Evolutionary conservation across 2,797 vertebrate species (phyloP), one percentile per base, ranked within the genome.

Genomic region (Hydrocynus forskahlii): DNA sequence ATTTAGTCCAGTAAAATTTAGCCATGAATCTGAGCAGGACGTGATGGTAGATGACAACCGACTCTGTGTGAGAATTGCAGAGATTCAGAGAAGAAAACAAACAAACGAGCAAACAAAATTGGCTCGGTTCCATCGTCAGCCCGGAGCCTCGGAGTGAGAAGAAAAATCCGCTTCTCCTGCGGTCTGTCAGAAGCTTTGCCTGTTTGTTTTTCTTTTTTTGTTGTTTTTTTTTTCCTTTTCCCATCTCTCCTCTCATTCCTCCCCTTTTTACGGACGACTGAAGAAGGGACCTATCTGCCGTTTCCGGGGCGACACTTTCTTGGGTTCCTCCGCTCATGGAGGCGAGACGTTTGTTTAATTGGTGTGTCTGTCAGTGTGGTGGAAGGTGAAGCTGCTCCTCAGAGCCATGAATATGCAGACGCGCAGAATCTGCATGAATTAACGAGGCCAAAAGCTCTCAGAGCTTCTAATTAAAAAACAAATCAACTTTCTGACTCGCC

Each of bases 241-340:
- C 40, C 10, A 48, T 35, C 54, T 54, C 80, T 75, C 40, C 69
- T 54, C 25, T 66, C 7, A 21, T 76, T 77, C 62, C 67, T n/a
- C 29, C 29, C 76, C 14, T 21, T 63, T 80, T 81, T 88, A 55
- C 62, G 66, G 70, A 85, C 54, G 67, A 81, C 75, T 40, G 76
- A 78, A 68, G 35, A 87, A 78, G 89, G 84, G 80, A 89, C 84
- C 92, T 91, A 92, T 93, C 92, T 94, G 91, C 90, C 85, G 86
- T 90, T 78, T 86, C 92, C 83, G 88, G 85, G 78, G 87, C 88
- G 92, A 92, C 90, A 88, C 68, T 76, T 85, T 90, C 90, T 88
- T 89, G 81, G 90, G 89, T 87, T 92, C 73, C 82, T 81, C 85
- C 23, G 38, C 63, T 74, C 45, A 82, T 88, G 87, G 86, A 89